Conservation (phyloP, 2,797 vertebrate genomes). For the Anas acuta region DNA sequence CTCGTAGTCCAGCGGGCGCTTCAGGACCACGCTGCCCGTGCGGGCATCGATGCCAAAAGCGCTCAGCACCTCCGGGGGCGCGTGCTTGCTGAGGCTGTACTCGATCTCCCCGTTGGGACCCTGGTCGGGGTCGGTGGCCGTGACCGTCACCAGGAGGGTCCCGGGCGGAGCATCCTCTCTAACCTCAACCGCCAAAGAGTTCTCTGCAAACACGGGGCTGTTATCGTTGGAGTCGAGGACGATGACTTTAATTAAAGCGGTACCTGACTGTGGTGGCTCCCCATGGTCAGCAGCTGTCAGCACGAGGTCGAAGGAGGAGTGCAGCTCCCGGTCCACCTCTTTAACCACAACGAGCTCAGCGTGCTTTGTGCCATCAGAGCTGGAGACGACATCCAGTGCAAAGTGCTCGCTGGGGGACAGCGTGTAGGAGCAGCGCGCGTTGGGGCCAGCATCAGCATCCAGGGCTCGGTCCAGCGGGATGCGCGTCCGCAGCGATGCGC, state of each 20-base stretch:
- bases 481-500: conserved; percentile 82
- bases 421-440: conserved; percentile 84
- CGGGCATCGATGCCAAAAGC: conserved; percentile 84
- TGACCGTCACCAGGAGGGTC: conserved; percentile 86
- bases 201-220: conserved; percentile 88
- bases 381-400: conserved; percentile 82
- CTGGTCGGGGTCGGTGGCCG: conserved; percentile 89
- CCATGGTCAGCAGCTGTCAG: conserved; percentile 89
- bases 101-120: conserved; percentile 91
- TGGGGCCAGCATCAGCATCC: conserved; percentile 86
- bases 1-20: conserved; percentile 86
- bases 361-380: conserved; percentile 84
- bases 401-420: conserved; percentile 89
- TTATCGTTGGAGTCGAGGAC: conserved; percentile 94
- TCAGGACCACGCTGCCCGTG: conserved; percentile 83
- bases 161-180: conserved; percentile 84
- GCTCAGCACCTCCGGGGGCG: conserved; percentile 79
- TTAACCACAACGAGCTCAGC: conserved; percentile 88
- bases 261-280: conserved; percentile 87
- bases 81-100: conserved; percentile 89
- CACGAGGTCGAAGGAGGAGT: conserved; percentile 84
- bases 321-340: conserved; percentile 89
- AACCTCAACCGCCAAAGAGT: conserved; percentile 82
- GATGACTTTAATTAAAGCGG: conserved; percentile 84
- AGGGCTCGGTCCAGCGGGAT: conserved; percentile 89